A percentile compares a stretch with the other conserved stretches of the same genome.
Conservation (phyloP, 2,113 vertebrate species). For the Regulus satrapa region DNA sequence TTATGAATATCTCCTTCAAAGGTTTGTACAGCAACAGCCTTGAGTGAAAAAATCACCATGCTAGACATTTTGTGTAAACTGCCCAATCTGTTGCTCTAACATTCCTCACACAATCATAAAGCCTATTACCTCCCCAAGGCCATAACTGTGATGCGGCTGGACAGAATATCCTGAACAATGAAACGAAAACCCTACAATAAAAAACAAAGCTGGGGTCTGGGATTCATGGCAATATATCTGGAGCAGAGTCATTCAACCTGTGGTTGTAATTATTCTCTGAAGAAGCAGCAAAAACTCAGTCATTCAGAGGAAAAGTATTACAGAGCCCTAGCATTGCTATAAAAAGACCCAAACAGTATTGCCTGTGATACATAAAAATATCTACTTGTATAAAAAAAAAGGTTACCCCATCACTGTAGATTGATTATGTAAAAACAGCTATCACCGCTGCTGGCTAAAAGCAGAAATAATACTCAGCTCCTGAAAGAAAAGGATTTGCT, state of each 20-base stretch:
- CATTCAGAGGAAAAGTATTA: background rate
- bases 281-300: background rate
- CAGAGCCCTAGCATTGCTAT: background rate
- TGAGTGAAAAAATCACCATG: background rate
- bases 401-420: background rate
- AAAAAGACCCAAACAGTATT: background rate
- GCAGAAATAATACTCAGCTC: background rate
- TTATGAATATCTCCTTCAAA: background rate
- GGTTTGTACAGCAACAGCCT: background rate
- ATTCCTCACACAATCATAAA: conserved; percentile 15
- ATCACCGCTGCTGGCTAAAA: background rate
- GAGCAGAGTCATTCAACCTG: background rate
- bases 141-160: background rate
- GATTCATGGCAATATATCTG: background rate
- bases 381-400: background rate
- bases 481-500: background rate
- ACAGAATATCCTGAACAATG: conserved; percentile 1
- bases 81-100: background rate
- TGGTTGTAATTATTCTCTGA: background rate
- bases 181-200: background rate
- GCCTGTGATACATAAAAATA: background rate
- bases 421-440: background rate
- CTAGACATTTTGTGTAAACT: background rate
- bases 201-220: background rate
- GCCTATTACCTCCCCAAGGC: background rate